These are phyloP conservation scores for Bimastos eiseni DNA, from an alignment of 2,888 invertebrate genomes.

Conservation along the genomic window DNA sequence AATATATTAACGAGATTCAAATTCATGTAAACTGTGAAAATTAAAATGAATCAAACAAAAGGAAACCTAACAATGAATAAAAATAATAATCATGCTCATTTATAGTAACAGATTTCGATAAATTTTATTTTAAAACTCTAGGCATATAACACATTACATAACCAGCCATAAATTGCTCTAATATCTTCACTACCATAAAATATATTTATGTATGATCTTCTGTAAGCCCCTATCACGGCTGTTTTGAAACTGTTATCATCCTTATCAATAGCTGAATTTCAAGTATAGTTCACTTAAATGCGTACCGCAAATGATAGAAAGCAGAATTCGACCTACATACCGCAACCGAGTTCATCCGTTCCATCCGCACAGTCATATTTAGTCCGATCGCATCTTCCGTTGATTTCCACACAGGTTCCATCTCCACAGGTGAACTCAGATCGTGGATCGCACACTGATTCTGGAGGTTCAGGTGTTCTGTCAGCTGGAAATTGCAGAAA, in stretches of 20 bases:
- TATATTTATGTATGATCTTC: neutral
- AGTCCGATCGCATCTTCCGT: slow-evolving; percentile 79
- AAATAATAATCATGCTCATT: neutral
- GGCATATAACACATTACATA: neutral
- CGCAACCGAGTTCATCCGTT: slow-evolving; percentile 68
- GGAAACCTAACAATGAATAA: neutral
- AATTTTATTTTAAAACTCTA: neutral
- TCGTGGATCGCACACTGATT: slow-evolving; percentile 30
- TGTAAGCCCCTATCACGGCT: too few species aligned
- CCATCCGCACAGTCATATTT: slow-evolving; percentile 70
- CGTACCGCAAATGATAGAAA: slow-evolving; percentile 28
- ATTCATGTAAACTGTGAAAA: neutral
- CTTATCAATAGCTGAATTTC: neutral
- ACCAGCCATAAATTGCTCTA: neutral
- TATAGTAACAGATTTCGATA: neutral
- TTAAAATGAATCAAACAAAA: neutral
- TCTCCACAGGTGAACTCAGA: slow-evolving; percentile 30
- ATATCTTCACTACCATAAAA: neutral
- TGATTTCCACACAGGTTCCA: slow-evolving; percentile 75
- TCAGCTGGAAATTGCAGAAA: neutral
- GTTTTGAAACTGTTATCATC: neutral
- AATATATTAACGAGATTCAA: neutral
- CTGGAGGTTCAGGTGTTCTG: neutral
- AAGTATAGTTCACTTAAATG: neutral
- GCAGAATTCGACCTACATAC: too few species aligned